Evolutionary conservation across 2,113 vertebrate genomes (phyloP).

Genomic region (Syngnathus typhle): DNA sequence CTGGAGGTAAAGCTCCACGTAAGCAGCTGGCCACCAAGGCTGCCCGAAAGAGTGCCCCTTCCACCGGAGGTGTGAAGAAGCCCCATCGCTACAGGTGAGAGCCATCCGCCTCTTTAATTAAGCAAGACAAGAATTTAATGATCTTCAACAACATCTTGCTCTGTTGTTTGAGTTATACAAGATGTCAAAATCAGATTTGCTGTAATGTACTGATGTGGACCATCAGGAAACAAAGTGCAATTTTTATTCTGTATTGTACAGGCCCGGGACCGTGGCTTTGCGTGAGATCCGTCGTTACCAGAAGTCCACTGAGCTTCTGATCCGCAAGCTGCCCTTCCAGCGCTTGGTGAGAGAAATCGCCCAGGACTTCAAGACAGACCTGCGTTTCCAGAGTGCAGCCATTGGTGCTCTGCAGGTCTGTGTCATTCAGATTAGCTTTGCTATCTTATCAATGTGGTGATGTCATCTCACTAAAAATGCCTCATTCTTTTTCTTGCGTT

Average conservation of each 20-base stretch:
- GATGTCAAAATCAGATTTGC: too few species aligned
- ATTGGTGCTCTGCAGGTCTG: constrained; percentile 73
- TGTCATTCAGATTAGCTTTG: not conserved
- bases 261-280: constrained; percentile 74
- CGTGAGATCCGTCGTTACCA: constrained; percentile 77
- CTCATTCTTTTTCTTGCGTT: not conserved
- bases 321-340: constrained; percentile 79
- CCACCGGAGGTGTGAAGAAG: constrained; percentile 84
- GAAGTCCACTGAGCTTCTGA: constrained; percentile 77
- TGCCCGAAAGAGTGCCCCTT: constrained; percentile 81
- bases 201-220: not conserved
- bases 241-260: not conserved
- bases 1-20: constrained; percentile 82
- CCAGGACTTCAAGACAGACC: constrained; percentile 77
- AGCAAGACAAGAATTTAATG: not conserved
- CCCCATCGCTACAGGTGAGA: constrained; percentile 81
- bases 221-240: not conserved
- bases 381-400: constrained; percentile 74
- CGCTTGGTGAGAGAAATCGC: constrained; percentile 77
- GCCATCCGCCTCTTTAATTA: not conserved
- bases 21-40: constrained; percentile 84
- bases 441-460: not conserved
- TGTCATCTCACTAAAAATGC: not conserved
- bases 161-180: not conserved
- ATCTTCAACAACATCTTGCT: not conserved